Evolutionary conservation across 2,888 invertebrate genomes (phyloP).

Genomic region (Alloplasta piceator): DNA sequence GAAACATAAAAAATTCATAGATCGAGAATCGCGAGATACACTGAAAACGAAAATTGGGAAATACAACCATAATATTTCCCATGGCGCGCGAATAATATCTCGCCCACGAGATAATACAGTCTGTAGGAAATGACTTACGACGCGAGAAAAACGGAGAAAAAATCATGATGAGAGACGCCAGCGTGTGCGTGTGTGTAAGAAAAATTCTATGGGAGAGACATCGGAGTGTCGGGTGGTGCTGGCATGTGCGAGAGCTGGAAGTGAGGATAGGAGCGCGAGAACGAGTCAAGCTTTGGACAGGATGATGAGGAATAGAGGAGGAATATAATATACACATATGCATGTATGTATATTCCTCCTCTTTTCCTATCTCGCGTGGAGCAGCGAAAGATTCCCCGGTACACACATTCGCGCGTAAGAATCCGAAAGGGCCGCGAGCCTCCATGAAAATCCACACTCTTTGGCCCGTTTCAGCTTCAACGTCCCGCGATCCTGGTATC

Average conservation of each 20-base stretch:
- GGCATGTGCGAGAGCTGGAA: background rate
- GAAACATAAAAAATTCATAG: too few species aligned
- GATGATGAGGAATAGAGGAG: conserved; percentile 50
- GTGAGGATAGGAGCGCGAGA: conserved; percentile 33
- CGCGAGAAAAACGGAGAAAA: background rate
- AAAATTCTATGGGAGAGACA: background rate
- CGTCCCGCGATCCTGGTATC: too few species aligned
- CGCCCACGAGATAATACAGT: background rate
- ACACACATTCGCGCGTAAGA: background rate
- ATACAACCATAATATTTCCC: too few species aligned
- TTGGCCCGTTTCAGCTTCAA: too few species aligned
- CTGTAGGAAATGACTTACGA: conserved; percentile 10
- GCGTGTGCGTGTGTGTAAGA: background rate
- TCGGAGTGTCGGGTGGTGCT: background rate
- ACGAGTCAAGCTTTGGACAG: conserved; percentile 36
- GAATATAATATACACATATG: conserved; percentile 19
- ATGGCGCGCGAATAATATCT: background rate
- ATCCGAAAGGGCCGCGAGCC: too few species aligned
- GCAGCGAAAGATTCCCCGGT: background rate
- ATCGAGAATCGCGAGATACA: too few species aligned
- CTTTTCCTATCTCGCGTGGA: background rate
- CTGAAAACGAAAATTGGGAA: too few species aligned
- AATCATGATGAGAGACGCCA: conserved; percentile 7
- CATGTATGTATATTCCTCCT: conserved; percentile 10
- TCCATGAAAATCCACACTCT: too few species aligned